These are phyloP conservation scores for Parapsyche elsis DNA, from an alignment of 1,140 invertebrate genomes.

Conservation along the genomic window DNA sequence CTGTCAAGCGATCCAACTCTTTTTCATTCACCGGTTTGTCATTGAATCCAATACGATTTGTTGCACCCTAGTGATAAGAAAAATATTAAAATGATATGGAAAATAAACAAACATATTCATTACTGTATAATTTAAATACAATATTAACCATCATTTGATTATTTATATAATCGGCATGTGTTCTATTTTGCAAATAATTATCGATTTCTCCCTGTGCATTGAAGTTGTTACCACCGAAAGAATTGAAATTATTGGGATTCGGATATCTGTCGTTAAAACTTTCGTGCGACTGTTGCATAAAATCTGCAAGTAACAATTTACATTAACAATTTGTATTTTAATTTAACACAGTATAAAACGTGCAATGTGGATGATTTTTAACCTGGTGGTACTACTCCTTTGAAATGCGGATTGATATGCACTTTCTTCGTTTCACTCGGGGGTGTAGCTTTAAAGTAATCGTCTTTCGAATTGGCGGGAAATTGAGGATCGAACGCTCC, in stretches of 20 bases:
- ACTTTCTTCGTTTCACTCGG: slow-evolving; percentile 46
- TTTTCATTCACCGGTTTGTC: slow-evolving; percentile 44
- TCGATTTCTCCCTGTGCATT: not conserved
- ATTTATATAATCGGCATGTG: not conserved
- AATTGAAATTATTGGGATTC: not conserved
- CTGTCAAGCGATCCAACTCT: slow-evolving; percentile 44
- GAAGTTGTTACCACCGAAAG: not conserved
- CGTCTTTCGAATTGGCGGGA: not conserved
- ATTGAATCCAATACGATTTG: not conserved
- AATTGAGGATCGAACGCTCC: not conserved
- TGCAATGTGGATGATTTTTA: too few relatives aligned
- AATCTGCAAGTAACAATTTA: too few relatives aligned
- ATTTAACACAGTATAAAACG: too few relatives aligned
- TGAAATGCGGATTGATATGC: slow-evolving; percentile 54
- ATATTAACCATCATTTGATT: not conserved
- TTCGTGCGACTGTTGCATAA: too few relatives aligned
- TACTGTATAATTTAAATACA: not conserved
- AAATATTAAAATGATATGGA: not conserved
- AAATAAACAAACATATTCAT: not conserved
- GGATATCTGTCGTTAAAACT: not conserved
- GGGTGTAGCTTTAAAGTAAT: slow-evolving; percentile 4
- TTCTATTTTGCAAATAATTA: not conserved
- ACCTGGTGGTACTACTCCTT: slow-evolving; percentile 42
- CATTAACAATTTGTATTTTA: too few relatives aligned
- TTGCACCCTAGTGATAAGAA: not conserved